Evolutionary conservation across 2,797 vertebrate genomes (phyloP).

Genomic region (Melanogrammus aeglefinus): DNA sequence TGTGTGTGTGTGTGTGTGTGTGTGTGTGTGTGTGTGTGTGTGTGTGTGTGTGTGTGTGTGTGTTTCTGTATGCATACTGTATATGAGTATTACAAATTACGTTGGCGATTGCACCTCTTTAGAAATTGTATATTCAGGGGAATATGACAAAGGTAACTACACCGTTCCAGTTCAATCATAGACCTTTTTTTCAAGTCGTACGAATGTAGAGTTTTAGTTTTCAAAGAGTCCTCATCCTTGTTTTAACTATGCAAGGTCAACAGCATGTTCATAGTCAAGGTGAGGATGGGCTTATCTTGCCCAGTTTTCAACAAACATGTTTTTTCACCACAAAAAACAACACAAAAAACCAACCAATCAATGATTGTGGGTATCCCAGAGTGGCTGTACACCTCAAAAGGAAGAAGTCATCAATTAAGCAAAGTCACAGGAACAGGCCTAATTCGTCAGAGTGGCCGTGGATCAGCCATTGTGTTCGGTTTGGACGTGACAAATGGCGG

Average conservation of each 20-base stretch:
- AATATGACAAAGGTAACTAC: conserved; percentile 29
- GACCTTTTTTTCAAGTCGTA: not conserved
- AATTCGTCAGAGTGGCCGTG: conserved; percentile 71
- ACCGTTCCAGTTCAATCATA: not conserved
- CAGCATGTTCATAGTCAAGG: not conserved
- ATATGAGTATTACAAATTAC: not conserved
- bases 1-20: conserved; percentile 12
- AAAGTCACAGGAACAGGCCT: conserved; percentile 68
- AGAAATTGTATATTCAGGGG: conserved; percentile 5
- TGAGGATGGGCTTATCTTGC: not conserved
- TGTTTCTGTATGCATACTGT: not conserved
- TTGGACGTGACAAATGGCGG: conserved; percentile 75
- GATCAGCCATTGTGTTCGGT: conserved; percentile 75
- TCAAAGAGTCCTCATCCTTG: not conserved
- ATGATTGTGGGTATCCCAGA: conserved; percentile 57
- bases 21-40: not conserved
- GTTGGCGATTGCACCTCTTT: not conserved
- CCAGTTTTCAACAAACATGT: not conserved
- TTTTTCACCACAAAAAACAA: not conserved
- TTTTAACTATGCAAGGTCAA: not conserved
- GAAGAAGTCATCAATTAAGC: conserved; percentile 78
- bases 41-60: not conserved
- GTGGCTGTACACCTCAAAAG: conserved; percentile 65
- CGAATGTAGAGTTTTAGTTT: not conserved
- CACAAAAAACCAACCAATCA: conserved; percentile 50